A percentile compares a stretch with the other conserved stretches of the same genome.
phyloP scores from a whole-genome alignment of 2,113 vertebrate species.

The Chaetodon auriga region DNA sequence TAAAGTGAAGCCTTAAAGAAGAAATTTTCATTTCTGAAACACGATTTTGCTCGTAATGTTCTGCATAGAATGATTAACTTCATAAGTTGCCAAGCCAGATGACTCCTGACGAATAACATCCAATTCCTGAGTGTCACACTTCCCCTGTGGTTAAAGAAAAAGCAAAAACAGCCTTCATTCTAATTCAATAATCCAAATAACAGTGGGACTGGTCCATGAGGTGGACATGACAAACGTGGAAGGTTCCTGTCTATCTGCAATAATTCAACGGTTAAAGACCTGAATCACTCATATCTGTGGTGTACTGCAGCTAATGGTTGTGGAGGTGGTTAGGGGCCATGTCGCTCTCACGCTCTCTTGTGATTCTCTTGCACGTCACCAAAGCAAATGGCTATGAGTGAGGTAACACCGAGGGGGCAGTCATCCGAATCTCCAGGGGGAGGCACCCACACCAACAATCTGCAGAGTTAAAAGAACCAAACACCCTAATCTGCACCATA shows the following conservation, averaged over 20 bases:
- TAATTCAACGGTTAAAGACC: neutral
- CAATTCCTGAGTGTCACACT: neutral
- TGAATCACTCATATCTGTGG: constrained; percentile 64
- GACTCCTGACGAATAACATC: neutral
- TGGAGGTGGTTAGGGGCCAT: constrained; percentile 30
- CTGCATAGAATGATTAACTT: neutral
- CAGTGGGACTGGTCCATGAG: constrained; percentile 53
- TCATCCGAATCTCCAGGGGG: neutral
- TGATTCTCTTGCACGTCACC: constrained; percentile 38
- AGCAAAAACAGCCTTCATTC: neutral
- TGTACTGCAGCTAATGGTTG: constrained; percentile 21
- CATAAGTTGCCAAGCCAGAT: neutral
- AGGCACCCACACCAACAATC: neutral
- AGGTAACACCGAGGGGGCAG: neutral
- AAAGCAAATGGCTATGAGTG: constrained; percentile 28
- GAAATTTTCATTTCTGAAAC: too few relatives aligned
- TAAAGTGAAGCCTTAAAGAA: neutral
- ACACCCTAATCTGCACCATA: neutral
- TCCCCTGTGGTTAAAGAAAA: constrained; percentile 9
- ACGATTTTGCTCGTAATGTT: too few relatives aligned
- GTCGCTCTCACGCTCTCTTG: constrained; percentile 41
- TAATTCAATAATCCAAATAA: constrained; percentile 7
- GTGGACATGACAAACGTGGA: constrained; percentile 58
- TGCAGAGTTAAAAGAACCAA: neutral
- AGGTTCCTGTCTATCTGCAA: constrained; percentile 28